These are phyloP conservation scores for Orientallactaga bullata DNA, from an alignment of 2,113 vertebrate genomes.

Conservation along the genomic window DNA sequence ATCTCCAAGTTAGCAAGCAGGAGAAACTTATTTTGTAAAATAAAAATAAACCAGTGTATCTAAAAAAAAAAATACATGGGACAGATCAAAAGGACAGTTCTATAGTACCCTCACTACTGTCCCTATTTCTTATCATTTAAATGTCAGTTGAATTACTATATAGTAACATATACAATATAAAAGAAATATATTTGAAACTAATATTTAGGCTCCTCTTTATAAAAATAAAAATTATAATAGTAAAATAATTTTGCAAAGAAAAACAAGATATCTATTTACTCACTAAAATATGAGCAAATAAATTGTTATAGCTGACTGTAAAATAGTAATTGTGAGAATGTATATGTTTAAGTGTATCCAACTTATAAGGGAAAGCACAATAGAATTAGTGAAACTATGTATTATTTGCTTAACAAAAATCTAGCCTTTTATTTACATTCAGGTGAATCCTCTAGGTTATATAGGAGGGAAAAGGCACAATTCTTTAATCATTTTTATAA, in stretches of 20 bases:
- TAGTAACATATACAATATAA: not conserved
- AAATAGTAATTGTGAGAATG: not conserved
- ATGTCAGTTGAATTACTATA: not conserved
- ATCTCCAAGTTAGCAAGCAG: not conserved
- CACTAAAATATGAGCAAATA: conserved; percentile 3
- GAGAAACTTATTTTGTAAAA: not conserved
- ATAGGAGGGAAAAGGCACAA: not conserved
- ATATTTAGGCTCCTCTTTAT: not conserved
- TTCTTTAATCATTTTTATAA: not conserved
- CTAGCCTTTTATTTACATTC: conserved; percentile 25
- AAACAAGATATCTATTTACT: not conserved
- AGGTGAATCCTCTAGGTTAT: conserved; percentile 28
- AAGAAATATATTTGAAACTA: not conserved
- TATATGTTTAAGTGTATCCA: not conserved
- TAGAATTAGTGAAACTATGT: conserved; percentile 2
- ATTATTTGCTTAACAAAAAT: conserved; percentile 1
- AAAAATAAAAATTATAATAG: not conserved
- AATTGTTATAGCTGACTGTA: not conserved
- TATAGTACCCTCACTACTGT: not conserved
- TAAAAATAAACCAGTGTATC: not conserved
- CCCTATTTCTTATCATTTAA: not conserved
- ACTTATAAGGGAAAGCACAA: not conserved
- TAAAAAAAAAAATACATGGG: not conserved
- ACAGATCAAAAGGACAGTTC: not conserved
- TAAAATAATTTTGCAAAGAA: conserved; percentile 45